Base-by-base conservation (phyloP, 92 coral and sea anemone species). In the Isaurus tuberculatus region DNA sequence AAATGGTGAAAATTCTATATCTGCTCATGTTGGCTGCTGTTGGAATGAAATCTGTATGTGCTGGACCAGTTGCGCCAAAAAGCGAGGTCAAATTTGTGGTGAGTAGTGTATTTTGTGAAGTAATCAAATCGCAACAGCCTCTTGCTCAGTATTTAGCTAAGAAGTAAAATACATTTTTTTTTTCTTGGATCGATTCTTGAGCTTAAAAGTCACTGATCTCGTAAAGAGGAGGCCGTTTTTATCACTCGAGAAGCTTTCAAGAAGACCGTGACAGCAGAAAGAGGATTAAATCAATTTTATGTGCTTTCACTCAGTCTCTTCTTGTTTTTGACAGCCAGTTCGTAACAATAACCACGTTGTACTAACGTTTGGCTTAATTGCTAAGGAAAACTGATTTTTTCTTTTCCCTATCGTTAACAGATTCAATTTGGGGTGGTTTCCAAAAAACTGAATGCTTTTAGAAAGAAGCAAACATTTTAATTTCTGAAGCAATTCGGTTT, bases 21-120 rank as follows among this genome's bases (percentile, higher is more conserved):
- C 32, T 77, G 26, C 10, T 16, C 51, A 32, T 31, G 31, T 33
- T 77, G 69, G 34, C 33, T 58, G 51, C 28, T 25, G 69, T 23
- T 6, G 33, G 34, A 36, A 17, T 46, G 51, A 57, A 22, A 15
- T 58, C 34, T 20, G 34, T 65, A 16, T 33, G 51, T 34, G 70
- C 82, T 14, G 70, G 82, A 58, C 82, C 82, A 60, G 70, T 77
- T 77, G 26, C 69, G 82, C 36, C 82, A 77, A 77, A 77, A 40
- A 33, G 20, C 70, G 82, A 77, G 33, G 82, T 70, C 14, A 16
- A 22, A 32, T 32, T 55, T 58, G 82, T 77, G 82, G 82, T 77
- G 30, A 77, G 82, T 77, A 57, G 1, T 15, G 32, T 37, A 10
- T 77, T 77, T 77, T 17, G 5, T 55, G 33, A 16, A 23, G 69